Conservation (phyloP, 2,113 vertebrate genomes). For the Sceloporus undulatus region DNA sequence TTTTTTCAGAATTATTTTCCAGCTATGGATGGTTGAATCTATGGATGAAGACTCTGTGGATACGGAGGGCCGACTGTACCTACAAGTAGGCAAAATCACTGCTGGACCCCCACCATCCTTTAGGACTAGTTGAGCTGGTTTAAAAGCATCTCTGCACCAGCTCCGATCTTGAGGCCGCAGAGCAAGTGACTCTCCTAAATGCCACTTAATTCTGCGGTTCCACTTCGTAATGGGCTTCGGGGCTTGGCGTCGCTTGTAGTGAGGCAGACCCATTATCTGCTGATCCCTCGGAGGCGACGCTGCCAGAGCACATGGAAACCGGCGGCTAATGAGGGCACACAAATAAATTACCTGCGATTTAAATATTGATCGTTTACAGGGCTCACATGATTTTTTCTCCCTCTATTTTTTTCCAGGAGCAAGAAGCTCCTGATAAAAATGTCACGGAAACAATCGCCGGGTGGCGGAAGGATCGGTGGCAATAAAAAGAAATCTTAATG, state of each 20-base stretch:
- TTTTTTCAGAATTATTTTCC: too few species aligned
- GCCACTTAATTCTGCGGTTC: slow-evolving; percentile 55
- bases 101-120: too few species aligned
- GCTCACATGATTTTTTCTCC: slow-evolving; percentile 3
- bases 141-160: not conserved
- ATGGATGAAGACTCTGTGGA: too few species aligned
- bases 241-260: not conserved
- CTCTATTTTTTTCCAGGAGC: not conserved
- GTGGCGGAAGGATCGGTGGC: slow-evolving; percentile 17
- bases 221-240: slow-evolving; percentile 59
- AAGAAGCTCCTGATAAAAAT: slow-evolving; percentile 62
- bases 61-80: too few species aligned
- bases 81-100: too few species aligned
- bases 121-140: too few species aligned
- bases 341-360: slow-evolving; percentile 66
- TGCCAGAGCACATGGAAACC: slow-evolving; percentile 49
- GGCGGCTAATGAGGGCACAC: slow-evolving; percentile 25
- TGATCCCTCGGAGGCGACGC: slow-evolving; percentile 3
- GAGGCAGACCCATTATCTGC: slow-evolving; percentile 18
- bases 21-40: too few species aligned
- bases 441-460: slow-evolving; percentile 54
- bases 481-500: slow-evolving; percentile 66
- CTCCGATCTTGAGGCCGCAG: not conserved
- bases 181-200: slow-evolving; percentile 58
- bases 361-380: slow-evolving; percentile 30